These are phyloP conservation scores for Cacatua alba DNA, from an alignment of 2,113 vertebrate species.

Conservation along the genomic window DNA sequence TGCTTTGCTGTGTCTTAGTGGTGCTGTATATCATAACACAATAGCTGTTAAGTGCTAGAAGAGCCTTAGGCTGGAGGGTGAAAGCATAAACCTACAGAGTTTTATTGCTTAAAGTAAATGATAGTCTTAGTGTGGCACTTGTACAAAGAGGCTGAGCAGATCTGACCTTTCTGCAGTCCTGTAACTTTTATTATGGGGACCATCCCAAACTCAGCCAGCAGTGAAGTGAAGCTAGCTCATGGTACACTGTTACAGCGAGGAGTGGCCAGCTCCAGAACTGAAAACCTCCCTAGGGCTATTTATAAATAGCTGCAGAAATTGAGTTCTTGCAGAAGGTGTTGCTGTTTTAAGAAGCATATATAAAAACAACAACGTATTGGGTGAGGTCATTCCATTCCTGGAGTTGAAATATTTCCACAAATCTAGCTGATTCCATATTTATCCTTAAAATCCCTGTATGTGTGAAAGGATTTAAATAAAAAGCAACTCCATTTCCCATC, in stretches of 20 bases:
- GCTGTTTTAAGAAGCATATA: neutral
- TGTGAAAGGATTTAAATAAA: neutral
- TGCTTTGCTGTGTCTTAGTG: neutral
- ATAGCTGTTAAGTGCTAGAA: neutral
- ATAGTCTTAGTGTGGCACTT: neutral
- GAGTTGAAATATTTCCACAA: neutral
- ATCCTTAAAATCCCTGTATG: neutral
- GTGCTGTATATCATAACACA: neutral
- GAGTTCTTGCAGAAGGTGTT: neutral
- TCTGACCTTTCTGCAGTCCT: neutral
- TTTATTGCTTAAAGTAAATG: neutral
- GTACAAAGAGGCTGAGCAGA: neutral
- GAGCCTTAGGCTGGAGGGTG: neutral
- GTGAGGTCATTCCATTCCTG: neutral
- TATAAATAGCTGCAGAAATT: neutral
- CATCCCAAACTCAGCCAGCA: neutral
- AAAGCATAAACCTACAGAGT: neutral
- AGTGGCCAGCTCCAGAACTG: neutral
- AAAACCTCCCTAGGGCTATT: neutral
- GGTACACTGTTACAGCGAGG: neutral
- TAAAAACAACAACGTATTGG: neutral
- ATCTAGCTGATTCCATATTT: neutral
- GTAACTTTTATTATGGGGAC: neutral
- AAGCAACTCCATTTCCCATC: neutral
- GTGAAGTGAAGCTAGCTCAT: neutral